phyloP scores from a whole-genome alignment of 1,140 invertebrate genomes.

The Battus philenor region DNA sequence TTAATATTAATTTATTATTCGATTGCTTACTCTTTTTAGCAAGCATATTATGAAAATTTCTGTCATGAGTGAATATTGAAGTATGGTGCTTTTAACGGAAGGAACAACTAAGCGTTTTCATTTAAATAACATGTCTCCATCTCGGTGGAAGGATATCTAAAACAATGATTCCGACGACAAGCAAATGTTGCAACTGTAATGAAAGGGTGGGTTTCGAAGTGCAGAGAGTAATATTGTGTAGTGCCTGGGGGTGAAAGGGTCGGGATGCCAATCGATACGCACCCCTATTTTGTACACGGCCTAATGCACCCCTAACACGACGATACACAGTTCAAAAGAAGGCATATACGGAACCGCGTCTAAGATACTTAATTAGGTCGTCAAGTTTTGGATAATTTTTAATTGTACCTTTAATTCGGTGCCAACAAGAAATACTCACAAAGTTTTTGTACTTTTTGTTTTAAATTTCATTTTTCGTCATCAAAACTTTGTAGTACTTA shows the following conservation, averaged over 20 bases:
- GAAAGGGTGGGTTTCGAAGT: constrained; percentile 48
- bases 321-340: constrained; percentile 34
- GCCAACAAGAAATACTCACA: neutral
- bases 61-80: neutral
- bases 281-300: constrained; percentile 43
- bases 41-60: neutral
- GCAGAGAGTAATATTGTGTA: constrained; percentile 48
- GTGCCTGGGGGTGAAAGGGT: constrained; percentile 32
- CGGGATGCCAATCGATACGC: constrained; percentile 59
- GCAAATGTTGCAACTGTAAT: constrained; percentile 49
- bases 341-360: constrained; percentile 16
- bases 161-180: constrained; percentile 50
- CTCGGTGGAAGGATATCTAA: constrained; percentile 25
- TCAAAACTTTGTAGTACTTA: too few species aligned
- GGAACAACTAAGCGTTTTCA: constrained; percentile 10
- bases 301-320: constrained; percentile 60
- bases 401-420: neutral
- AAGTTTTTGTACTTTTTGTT: neutral
- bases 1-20: too few species aligned
- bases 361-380: constrained; percentile 36
- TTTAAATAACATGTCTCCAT: constrained; percentile 10
- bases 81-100: neutral
- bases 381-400: neutral
- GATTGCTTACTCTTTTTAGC: too few species aligned
- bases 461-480: too few species aligned